Conservation (phyloP, 2,888 invertebrate genomes). For the Pachliopta kotzebuea region DNA sequence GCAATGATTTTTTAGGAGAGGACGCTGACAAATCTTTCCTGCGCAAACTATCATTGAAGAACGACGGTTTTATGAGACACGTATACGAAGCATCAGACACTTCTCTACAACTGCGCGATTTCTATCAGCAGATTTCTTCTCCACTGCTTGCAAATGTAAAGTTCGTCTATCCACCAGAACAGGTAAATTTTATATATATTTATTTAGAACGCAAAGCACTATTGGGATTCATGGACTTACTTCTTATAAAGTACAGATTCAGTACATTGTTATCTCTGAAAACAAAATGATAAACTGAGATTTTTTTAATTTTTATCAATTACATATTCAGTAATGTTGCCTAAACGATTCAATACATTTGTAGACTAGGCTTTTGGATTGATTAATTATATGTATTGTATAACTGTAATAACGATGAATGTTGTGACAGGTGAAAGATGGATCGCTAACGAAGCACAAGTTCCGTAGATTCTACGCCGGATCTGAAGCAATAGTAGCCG, state of each 20-base stretch:
- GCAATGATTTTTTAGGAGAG: slow-evolving; percentile 60
- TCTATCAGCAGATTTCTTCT: slow-evolving; percentile 85
- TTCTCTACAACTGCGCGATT: slow-evolving; percentile 82
- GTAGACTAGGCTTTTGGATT: background rate
- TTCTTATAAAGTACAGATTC: no score
- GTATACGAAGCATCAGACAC: slow-evolving; percentile 88
- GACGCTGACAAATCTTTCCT: slow-evolving; percentile 84
- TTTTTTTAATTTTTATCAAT: no score
- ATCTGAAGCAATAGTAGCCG: slow-evolving; percentile 83
- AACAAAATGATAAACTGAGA: no score
- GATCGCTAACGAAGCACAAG: slow-evolving; percentile 71
- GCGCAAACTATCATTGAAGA: slow-evolving; percentile 82
- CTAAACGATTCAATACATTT: background rate
- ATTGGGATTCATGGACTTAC: no score
- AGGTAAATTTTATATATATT: slow-evolving; percentile 49
- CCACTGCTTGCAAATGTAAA: slow-evolving; percentile 84
- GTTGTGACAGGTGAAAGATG: slow-evolving; percentile 62
- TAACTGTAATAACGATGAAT: background rate
- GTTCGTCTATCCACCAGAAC: slow-evolving; percentile 81
- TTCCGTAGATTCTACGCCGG: slow-evolving; percentile 83
- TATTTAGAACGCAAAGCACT: no score
- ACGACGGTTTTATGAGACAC: slow-evolving; percentile 84
- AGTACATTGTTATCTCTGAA: no score
- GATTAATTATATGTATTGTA: background rate
- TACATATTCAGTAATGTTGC: no score